Conservation (phyloP, 2,113 vertebrate species). For the Eulemur rufifrons region DNA sequence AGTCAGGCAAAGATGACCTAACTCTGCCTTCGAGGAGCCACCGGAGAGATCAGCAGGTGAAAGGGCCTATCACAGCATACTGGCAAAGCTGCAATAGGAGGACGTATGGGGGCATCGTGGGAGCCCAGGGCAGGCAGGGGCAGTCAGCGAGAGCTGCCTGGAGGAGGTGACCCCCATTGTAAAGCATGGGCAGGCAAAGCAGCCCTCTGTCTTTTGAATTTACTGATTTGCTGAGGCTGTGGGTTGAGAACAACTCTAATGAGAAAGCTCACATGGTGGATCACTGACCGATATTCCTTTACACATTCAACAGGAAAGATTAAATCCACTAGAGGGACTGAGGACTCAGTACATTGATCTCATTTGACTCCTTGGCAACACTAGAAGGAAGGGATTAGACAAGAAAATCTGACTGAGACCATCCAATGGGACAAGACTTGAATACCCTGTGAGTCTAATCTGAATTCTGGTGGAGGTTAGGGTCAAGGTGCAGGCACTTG, state of each 20-base stretch:
- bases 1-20: not conserved
- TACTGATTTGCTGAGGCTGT: not conserved
- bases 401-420: not conserved
- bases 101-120: not conserved
- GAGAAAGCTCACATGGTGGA: not conserved
- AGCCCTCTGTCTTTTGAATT: not conserved
- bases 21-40: not conserved
- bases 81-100: too few species aligned
- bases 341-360: not conserved
- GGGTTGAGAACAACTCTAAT: not conserved
- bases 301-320: not conserved
- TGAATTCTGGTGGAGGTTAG: not conserved
- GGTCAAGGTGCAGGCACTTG: not conserved
- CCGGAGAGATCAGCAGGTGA: not conserved
- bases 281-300: not conserved
- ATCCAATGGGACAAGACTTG: not conserved
- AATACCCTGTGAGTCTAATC: not conserved
- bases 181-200: not conserved
- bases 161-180: not conserved
- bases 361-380: not conserved
- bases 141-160: not conserved
- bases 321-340: not conserved
- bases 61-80: not conserved
- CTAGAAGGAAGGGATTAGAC: not conserved
- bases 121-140: not conserved